A percentile compares a stretch with the other conserved stretches of the same genome.
phyloP scores from a whole-genome alignment of 2,888 invertebrate species.

The Temnothorax rugatulus region DNA sequence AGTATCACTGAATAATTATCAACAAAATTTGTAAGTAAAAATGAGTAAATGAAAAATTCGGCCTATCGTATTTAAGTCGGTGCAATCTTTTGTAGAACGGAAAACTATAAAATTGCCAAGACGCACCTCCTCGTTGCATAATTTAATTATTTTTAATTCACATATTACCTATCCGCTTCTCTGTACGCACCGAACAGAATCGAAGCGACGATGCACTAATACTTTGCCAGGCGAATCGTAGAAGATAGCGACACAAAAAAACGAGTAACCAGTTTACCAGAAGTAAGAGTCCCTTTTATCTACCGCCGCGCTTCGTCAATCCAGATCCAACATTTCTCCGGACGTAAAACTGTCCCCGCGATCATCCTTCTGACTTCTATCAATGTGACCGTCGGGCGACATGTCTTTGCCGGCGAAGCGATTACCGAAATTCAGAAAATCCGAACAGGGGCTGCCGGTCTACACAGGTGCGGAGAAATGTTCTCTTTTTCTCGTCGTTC shows the following conservation, averaged over 20 bases:
- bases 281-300: slow-evolving; percentile 1
- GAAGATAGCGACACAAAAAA: slow-evolving; percentile 12
- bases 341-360: slow-evolving; percentile 71
- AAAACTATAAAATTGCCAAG: slow-evolving; percentile 49
- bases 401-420: slow-evolving; percentile 69
- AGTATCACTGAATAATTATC: slow-evolving; percentile 9
- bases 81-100: slow-evolving; percentile 28
- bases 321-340: slow-evolving; percentile 78
- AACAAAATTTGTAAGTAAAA: slow-evolving; percentile 24
- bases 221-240: background rate
- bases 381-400: slow-evolving; percentile 68
- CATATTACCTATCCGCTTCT: slow-evolving; percentile 5
- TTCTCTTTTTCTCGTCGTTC: slow-evolving; percentile 59
- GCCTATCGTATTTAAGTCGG: background rate
- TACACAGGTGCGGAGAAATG: slow-evolving; percentile 62
- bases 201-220: slow-evolving; percentile 16
- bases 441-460: slow-evolving; percentile 77
- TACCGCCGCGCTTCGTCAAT: slow-evolving; percentile 69
- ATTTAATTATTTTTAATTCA: slow-evolving; percentile 24
- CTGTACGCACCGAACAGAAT: background rate
- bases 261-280: slow-evolving; percentile 27
- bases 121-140: slow-evolving; percentile 1
- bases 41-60: slow-evolving; percentile 21
- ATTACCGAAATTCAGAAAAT: slow-evolving; percentile 79
- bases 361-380: slow-evolving; percentile 72